Percentiles rank a stretch among this genome's conserved stretches.
Conservation (phyloP, 2,888 invertebrate genomes). For the Cyrtodaria siliqua region DNA sequence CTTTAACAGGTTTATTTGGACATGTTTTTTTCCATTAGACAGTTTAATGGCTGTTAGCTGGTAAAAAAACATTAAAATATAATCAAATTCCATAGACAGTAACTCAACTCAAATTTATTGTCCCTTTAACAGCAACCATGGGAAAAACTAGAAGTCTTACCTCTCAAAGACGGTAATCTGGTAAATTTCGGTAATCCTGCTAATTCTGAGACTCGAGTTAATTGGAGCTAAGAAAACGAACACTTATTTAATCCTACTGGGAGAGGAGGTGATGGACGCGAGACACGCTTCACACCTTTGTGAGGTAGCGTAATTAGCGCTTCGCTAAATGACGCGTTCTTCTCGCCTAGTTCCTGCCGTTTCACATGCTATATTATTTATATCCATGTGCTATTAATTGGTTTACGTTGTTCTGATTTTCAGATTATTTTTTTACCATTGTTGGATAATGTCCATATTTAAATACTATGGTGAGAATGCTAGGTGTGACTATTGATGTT, state of each 20-base stretch:
- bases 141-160: constrained; percentile 20
- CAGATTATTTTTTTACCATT: too few species aligned
- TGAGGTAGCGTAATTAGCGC: constrained; percentile 6
- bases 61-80: constrained; percentile 15
- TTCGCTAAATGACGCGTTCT: too few species aligned
- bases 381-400: too few species aligned
- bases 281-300: constrained; percentile 26
- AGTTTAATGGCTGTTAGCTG: constrained; percentile 4
- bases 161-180: constrained; percentile 31
- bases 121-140: constrained; percentile 21
- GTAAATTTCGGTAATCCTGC: constrained; percentile 1
- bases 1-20: constrained; percentile 19
- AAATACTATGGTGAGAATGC: too few species aligned
- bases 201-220: background rate
- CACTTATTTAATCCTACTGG: constrained; percentile 22
- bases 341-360: too few species aligned
- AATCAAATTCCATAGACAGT: constrained; percentile 25
- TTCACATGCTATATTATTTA: too few species aligned
- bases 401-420: too few species aligned
- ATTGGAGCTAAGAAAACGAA: constrained; percentile 19
- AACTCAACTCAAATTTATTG: constrained; percentile 17
- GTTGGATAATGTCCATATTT: too few species aligned
- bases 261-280: background rate
- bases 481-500: too few species aligned
- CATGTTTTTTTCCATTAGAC: constrained; percentile 3